These are phyloP conservation scores for Tangara arthus DNA, from an alignment of 2,797 vertebrate genomes.

Conservation along the genomic window DNA sequence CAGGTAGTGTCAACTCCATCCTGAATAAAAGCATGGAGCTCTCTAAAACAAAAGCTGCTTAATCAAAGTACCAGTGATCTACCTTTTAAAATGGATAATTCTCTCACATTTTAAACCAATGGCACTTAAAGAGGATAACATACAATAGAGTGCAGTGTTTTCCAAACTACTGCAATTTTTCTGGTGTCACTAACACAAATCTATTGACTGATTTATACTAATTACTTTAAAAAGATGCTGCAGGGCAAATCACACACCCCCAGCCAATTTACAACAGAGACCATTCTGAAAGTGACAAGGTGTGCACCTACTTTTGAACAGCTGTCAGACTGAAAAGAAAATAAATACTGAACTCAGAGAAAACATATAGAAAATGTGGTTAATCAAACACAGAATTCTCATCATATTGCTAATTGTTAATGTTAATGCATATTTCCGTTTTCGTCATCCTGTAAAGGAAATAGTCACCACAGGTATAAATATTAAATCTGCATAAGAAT, in stretches of 20 bases:
- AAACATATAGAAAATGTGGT: not conserved
- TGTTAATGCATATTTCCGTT: not conserved
- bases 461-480: not conserved
- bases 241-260: constrained; percentile 24
- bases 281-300: not conserved
- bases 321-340: not conserved
- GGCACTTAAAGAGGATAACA: not conserved
- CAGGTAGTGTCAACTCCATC: not conserved
- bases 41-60: not conserved
- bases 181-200: not conserved
- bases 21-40: not conserved
- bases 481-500: not conserved
- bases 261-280: constrained; percentile 37
- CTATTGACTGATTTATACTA: constrained; percentile 47
- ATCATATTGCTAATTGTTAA: not conserved
- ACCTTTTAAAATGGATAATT: not conserved
- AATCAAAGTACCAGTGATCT: not conserved
- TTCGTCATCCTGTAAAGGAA: not conserved
- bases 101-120: constrained; percentile 14
- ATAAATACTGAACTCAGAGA: not conserved
- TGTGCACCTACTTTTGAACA: not conserved
- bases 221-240: constrained; percentile 54
- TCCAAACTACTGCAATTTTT: constrained; percentile 7
- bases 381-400: not conserved
- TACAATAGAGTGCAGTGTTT: not conserved